These are phyloP conservation scores for Drosophila melanogaster DNA, from an alignment of 1,140 invertebrate species.

Conservation along the genomic window DNA sequence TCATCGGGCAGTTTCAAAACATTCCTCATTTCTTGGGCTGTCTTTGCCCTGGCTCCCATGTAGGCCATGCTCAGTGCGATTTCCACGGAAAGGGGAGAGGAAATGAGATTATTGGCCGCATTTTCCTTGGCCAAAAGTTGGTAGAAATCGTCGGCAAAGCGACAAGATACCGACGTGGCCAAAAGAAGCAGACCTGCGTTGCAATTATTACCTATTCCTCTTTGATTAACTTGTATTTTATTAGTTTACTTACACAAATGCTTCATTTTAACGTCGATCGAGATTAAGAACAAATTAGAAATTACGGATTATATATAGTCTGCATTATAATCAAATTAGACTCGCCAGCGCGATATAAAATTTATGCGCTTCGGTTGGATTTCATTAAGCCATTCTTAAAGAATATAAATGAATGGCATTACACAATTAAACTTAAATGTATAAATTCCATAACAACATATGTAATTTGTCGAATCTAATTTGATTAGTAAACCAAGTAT, in stretches of 20 bases:
- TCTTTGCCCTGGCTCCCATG: conserved; percentile 85
- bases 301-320: background rate
- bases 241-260: background rate
- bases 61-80: conserved; percentile 86
- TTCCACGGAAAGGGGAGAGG: conserved; percentile 76
- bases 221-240: background rate
- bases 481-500: background rate
- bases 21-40: conserved; percentile 85
- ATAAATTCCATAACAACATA: too few relatives aligned
- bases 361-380: background rate
- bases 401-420: background rate
- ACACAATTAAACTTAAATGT: background rate
- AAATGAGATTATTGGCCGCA: conserved; percentile 83
- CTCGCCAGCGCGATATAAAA: background rate
- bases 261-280: background rate
- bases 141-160: conserved; percentile 1
- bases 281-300: background rate
- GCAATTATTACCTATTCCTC: background rate
- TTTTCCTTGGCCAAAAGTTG: background rate
- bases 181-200: background rate
- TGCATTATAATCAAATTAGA: background rate
- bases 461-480: background rate
- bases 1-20: conserved; percentile 80
- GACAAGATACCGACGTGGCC: background rate
- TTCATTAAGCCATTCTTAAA: background rate